Conservation (phyloP, 2,797 vertebrate genomes). For the Leuciscus waleckii region DNA sequence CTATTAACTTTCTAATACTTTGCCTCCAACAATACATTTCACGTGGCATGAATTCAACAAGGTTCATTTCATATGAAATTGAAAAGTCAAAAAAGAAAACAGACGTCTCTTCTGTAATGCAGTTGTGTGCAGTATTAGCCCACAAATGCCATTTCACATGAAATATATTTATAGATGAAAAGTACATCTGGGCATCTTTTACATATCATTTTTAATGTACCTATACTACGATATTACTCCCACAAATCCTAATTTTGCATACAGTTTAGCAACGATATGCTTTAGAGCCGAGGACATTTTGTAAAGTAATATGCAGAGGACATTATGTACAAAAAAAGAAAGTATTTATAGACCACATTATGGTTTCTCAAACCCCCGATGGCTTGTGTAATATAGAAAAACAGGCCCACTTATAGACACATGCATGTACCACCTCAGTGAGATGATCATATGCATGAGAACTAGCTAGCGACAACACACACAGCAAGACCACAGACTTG, state of each 20-base stretch:
- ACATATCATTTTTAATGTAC: neutral
- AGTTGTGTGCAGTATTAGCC: neutral
- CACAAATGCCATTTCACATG: neutral
- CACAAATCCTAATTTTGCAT: no score
- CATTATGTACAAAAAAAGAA: neutral
- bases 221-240: no score
- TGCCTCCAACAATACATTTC: neutral
- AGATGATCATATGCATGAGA: neutral
- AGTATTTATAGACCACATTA: neutral
- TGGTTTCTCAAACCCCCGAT: neutral
- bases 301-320: neutral
- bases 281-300: no score
- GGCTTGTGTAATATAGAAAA: neutral
- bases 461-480: neutral
- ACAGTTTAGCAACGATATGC: neutral
- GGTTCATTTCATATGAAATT: no score
- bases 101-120: neutral
- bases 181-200: neutral
- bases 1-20: neutral
- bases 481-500: neutral
- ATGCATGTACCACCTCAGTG: neutral
- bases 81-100: no score
- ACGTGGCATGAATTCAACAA: no score
- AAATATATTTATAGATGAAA: neutral
- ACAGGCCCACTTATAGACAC: neutral